Percentiles rank a stretch among this genome's conserved stretches.
Conservation (phyloP, 2,113 vertebrate species). For the Rhizomys pruinosus region DNA sequence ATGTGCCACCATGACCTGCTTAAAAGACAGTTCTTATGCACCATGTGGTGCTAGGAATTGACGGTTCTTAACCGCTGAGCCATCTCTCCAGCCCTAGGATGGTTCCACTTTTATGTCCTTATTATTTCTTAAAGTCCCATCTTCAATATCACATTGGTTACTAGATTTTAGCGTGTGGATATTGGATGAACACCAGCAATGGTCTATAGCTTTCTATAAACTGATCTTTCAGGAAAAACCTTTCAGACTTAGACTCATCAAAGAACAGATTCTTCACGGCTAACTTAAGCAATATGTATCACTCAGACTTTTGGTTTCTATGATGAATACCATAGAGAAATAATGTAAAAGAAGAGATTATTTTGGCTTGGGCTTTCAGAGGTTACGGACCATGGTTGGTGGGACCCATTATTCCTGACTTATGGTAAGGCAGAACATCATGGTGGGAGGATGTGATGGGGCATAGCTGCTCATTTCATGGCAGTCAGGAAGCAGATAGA, state of each 20-base stretch:
- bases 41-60: too few species aligned
- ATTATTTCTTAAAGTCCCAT: background rate
- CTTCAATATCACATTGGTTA: background rate
- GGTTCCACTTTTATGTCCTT: too few species aligned
- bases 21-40: too few species aligned
- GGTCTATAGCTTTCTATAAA: background rate
- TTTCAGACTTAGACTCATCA: background rate
- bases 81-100: too few species aligned
- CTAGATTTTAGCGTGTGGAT: background rate
- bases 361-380: too few species aligned
- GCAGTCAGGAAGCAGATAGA: background rate
- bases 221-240: conserved; percentile 27
- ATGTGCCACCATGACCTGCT: too few species aligned
- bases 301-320: background rate
- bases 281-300: background rate
- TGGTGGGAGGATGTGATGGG: background rate
- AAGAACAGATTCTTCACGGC: background rate
- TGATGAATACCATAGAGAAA: background rate
- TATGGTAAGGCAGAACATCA: background rate
- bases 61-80: too few species aligned
- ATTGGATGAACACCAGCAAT: background rate
- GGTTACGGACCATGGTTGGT: background rate
- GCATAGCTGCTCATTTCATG: background rate
- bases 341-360: background rate
- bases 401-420: background rate